These are phyloP conservation scores for Siphonodentalium dalli DNA, from an alignment of 2,888 invertebrate genomes.

Conservation along the genomic window DNA sequence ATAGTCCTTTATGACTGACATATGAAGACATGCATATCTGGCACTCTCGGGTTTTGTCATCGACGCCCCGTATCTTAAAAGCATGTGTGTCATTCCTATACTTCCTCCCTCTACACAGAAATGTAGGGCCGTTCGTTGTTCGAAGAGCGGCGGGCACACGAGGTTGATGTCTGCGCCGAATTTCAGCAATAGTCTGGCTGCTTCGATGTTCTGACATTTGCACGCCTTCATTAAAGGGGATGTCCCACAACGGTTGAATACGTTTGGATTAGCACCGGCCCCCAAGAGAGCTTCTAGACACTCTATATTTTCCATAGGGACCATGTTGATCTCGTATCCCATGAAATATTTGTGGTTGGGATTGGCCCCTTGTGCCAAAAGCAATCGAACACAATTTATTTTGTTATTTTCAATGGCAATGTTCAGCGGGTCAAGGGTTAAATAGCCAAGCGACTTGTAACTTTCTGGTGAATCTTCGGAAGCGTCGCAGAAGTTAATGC, in stretches of 20 bases:
- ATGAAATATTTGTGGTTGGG: constrained; percentile 92
- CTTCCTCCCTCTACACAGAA: constrained; percentile 84
- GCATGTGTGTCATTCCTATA: constrained; percentile 75
- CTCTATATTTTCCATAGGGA: constrained; percentile 78
- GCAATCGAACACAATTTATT: constrained; percentile 71
- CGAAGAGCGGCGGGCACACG: constrained; percentile 84
- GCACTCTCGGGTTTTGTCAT: constrained; percentile 72
- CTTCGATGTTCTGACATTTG: constrained; percentile 63
- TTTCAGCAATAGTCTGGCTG: constrained; percentile 72
- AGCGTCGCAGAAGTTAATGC: constrained; percentile 79
- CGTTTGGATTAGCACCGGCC: constrained; percentile 88
- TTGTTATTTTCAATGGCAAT: constrained; percentile 87
- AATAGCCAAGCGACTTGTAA: constrained; percentile 46
- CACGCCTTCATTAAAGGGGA: constrained; percentile 92
- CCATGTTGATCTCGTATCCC: constrained; percentile 87
- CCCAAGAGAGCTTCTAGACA: constrained; percentile 82
- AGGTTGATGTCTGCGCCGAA: constrained; percentile 88
- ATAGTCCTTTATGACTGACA: constrained; percentile 75
- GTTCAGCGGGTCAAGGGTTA: constrained; percentile 82
- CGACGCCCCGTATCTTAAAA: constrained; percentile 83
- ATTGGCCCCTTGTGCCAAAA: constrained; percentile 85
- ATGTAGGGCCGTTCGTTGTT: constrained; percentile 86
- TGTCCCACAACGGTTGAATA: constrained; percentile 83
- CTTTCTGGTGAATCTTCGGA: constrained; percentile 69
- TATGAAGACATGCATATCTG: constrained; percentile 80